Conservation (phyloP, 2,113 vertebrate genomes). For the Cathartes aura region DNA sequence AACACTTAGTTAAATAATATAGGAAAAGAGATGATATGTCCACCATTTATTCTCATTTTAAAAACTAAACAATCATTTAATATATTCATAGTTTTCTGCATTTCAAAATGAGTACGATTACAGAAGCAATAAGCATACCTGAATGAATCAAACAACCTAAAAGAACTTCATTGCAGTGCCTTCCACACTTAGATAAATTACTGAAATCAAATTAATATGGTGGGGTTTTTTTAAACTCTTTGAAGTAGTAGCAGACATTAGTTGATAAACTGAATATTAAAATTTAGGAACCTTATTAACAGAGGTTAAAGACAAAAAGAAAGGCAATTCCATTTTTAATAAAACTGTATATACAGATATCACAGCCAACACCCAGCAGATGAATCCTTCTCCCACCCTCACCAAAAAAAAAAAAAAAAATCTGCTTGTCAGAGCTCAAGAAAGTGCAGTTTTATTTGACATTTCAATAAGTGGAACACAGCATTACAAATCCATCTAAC, state of each 20-base stretch:
- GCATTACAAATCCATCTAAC: conserved; percentile 97
- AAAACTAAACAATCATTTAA: not conserved
- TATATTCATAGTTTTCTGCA: not conserved
- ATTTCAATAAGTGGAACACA: conserved; percentile 99
- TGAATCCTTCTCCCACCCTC: conserved; percentile 21
- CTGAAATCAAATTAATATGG: not conserved
- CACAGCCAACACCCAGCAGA: conserved; percentile 23
- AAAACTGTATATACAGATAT: not conserved
- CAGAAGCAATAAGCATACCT: not conserved
- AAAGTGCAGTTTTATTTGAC: conserved; percentile 94
- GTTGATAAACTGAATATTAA: not conserved
- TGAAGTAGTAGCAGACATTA: not conserved
- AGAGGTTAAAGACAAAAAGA: conserved; percentile 35
- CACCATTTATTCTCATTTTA: not conserved
- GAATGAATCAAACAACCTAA: not conserved
- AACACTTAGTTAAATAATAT: not conserved
- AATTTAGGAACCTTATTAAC: conserved; percentile 29
- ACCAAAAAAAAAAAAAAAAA: not conserved
- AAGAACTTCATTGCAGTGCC: not conserved
- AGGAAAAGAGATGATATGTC: not conserved
- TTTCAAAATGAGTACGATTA: not conserved
- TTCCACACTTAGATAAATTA: not conserved
- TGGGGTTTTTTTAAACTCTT: not conserved
- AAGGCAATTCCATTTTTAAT: not conserved
- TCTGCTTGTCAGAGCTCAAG: conserved; percentile 80